Conservation (phyloP, 53 echinoderm and acorn worm species). For the Echinometra lucunter region DNA sequence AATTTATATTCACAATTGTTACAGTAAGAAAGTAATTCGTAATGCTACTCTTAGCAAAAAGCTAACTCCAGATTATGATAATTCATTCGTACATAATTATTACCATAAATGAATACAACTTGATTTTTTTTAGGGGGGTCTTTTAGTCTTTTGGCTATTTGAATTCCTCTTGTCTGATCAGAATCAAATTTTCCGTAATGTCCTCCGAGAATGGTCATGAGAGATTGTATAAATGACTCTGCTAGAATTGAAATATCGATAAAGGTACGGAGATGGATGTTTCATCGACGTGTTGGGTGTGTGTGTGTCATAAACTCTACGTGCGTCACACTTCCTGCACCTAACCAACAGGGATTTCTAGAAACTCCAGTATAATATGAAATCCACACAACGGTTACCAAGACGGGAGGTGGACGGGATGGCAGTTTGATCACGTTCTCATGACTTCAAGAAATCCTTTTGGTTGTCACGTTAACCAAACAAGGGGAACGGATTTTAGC, state of each 20-base stretch:
- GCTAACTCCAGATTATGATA: too few species aligned
- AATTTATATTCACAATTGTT: too few species aligned
- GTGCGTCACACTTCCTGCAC: slow-evolving; percentile 26
- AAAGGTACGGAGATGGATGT: background rate
- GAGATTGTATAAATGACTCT: background rate
- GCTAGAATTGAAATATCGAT: background rate
- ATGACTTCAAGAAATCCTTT: background rate
- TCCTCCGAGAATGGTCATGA: too few species aligned
- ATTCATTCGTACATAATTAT: too few species aligned
- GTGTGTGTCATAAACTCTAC: slow-evolving; percentile 21
- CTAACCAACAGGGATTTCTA: slow-evolving; percentile 9
- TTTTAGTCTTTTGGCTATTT: too few species aligned
- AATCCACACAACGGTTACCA: background rate
- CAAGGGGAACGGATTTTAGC: background rate
- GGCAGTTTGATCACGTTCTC: background rate
- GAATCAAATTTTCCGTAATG: too few species aligned
- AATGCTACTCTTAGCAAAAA: too few species aligned
- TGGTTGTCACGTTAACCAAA: background rate
- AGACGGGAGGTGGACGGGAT: background rate
- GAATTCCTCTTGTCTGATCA: too few species aligned
- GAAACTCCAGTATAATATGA: background rate
- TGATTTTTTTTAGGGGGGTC: too few species aligned
- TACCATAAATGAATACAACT: too few species aligned
- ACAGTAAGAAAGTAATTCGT: too few species aligned
- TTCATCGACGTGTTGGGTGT: slow-evolving; percentile 6